These are phyloP conservation scores for Campoletis sonorensis DNA, from an alignment of 1,140 invertebrate genomes.

Conservation along the genomic window DNA sequence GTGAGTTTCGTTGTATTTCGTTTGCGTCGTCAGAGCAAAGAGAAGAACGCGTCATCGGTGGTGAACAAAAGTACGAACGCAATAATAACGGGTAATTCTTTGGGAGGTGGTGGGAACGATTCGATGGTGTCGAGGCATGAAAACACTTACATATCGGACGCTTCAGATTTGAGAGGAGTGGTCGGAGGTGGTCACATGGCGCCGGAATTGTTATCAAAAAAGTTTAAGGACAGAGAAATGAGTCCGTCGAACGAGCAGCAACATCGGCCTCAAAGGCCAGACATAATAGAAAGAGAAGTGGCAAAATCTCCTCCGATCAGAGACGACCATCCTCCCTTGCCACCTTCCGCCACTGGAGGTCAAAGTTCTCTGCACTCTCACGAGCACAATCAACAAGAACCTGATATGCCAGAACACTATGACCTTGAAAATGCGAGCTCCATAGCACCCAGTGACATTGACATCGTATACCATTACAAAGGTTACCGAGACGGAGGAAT, in stretches of 20 bases:
- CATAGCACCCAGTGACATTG: slow-evolving; percentile 97
- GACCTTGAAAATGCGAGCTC: slow-evolving; percentile 98
- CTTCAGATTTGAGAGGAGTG: slow-evolving; percentile 75
- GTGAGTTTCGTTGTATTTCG: slow-evolving; percentile 94
- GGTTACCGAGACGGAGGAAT: slow-evolving; percentile 89
- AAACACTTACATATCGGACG: slow-evolving; percentile 74
- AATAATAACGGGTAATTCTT: slow-evolving; percentile 68
- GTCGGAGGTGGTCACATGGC: slow-evolving; percentile 81
- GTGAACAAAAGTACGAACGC: slow-evolving; percentile 71
- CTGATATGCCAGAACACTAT: slow-evolving; percentile 95
- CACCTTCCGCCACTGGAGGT: slow-evolving; percentile 81
- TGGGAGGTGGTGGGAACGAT: slow-evolving; percentile 65
- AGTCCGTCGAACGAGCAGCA: slow-evolving; percentile 75
- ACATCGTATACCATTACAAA: slow-evolving; percentile 98
- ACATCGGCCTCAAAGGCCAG: slow-evolving; percentile 87
- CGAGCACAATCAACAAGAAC: slow-evolving; percentile 79
- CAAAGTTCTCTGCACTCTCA: slow-evolving; percentile 82
- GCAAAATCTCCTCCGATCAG: slow-evolving; percentile 86
- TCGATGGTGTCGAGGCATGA: slow-evolving; percentile 72
- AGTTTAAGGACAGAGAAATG: slow-evolving; percentile 91
- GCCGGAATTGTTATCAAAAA: slow-evolving; percentile 89
- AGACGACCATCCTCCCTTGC: slow-evolving; percentile 86
- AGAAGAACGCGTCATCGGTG: slow-evolving; percentile 79
- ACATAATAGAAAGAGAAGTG: slow-evolving; percentile 94
- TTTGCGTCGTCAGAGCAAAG: slow-evolving; percentile 88